phyloP scores from a whole-genome alignment of 2,888 invertebrate species.

The Cerastis leucographa region DNA sequence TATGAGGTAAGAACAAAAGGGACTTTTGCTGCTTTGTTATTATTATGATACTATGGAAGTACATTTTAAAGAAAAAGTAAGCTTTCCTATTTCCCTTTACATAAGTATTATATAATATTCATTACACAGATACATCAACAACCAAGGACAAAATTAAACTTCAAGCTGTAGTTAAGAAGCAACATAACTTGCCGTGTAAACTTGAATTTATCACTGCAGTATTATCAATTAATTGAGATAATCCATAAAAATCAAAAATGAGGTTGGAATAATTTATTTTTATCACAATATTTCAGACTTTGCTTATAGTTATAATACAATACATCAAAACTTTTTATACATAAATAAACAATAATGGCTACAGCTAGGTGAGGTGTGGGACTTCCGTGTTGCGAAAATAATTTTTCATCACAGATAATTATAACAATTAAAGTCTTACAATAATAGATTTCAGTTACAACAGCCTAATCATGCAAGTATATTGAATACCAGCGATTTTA shows the following conservation, averaged over 20 bases:
- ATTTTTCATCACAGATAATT: conserved; percentile 80
- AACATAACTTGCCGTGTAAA: conserved; percentile 39
- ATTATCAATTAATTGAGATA: conserved; percentile 59
- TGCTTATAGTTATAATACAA: conserved; percentile 74
- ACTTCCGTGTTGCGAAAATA: conserved; percentile 67
- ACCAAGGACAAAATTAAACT: conserved; percentile 42
- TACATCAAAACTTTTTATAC: conserved; percentile 74
- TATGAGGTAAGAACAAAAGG: conserved; percentile 47
- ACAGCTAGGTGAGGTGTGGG: conserved; percentile 71
- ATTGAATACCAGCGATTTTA: conserved; percentile 50
- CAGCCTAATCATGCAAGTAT: conserved; percentile 52
- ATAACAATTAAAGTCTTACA: conserved; percentile 67
- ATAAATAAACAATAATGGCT: conserved; percentile 73
- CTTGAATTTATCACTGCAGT: conserved; percentile 65
- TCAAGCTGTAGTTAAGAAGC: conserved; percentile 45
- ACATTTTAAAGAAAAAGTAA: conserved; percentile 36
- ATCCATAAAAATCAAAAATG: conserved; percentile 70
- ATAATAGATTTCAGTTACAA: conserved; percentile 63
- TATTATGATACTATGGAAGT: conserved; percentile 45
- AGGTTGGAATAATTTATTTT: conserved; percentile 79
- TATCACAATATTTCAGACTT: conserved; percentile 85
- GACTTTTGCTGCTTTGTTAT: conserved; percentile 34
- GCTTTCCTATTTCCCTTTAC: conserved; percentile 27
- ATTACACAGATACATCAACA: conserved; percentile 35
- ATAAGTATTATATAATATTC: conserved; percentile 12